phyloP scores from a whole-genome alignment of 92 coral and sea anemone genomes.

The Chrysogorgia sp. region DNA sequence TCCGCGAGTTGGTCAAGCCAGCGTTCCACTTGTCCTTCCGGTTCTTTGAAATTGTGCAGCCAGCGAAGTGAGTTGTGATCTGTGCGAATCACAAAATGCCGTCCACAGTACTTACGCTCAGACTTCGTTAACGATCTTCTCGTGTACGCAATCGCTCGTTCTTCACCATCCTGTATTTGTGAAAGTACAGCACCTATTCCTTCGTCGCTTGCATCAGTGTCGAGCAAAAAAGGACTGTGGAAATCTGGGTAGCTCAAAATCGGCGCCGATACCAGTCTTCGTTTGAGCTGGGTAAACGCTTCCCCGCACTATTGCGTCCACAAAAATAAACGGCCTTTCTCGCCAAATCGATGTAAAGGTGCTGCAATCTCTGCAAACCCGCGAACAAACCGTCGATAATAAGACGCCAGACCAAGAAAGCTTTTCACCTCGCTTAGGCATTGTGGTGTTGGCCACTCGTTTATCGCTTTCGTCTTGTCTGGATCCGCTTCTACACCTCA shows the following conservation, averaged over 20 bases:
- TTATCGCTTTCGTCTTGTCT: conserved; percentile 6
- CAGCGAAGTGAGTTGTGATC: conserved; percentile 49
- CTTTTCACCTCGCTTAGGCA: conserved; percentile 7
- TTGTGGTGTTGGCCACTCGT: conserved; percentile 6
- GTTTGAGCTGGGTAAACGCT: conserved; percentile 6
- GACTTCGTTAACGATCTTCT: conserved; percentile 1
- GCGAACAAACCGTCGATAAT: conserved; percentile 7
- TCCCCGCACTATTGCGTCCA: background rate
- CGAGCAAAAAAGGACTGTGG: background rate
- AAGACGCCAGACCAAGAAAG: conserved; percentile 4
- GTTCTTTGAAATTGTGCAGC: too few relatives aligned
- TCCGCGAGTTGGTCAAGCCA: conserved; percentile 46
- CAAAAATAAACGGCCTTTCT: background rate
- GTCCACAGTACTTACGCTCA: background rate
- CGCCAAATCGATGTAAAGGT: conserved; percentile 7
- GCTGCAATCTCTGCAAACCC: conserved; percentile 17
- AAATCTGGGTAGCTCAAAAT: conserved; percentile 9
- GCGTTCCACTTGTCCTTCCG: background rate
- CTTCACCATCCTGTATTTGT: background rate
- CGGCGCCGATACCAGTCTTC: conserved; percentile 1
- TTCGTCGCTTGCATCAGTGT: conserved; percentile 13
- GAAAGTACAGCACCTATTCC: conserved; percentile 19
- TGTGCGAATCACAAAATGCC: conserved; percentile 19
- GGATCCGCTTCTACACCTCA: conserved; percentile 23
- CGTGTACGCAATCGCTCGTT: background rate